Conservation (phyloP, 2,113 vertebrate species). For the Prionailurus viverrinus region DNA sequence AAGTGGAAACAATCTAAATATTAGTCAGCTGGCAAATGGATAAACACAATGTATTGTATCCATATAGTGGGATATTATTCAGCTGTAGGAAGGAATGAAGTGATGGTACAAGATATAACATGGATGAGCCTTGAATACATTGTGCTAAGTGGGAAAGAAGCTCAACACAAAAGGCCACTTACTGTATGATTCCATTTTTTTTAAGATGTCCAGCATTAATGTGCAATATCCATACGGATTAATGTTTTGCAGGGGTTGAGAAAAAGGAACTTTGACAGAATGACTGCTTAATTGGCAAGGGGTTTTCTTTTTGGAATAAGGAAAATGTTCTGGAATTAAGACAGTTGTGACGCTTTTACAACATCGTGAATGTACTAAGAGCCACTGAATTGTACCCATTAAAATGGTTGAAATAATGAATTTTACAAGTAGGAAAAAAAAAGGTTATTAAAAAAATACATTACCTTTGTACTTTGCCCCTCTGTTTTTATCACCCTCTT, state of each 20-base stretch:
- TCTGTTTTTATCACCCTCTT: background rate
- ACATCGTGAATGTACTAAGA: background rate
- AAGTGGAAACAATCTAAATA: background rate
- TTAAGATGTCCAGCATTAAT: background rate
- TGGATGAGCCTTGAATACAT: background rate
- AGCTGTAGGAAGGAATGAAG: background rate
- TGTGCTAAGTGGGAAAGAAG: background rate
- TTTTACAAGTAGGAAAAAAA: background rate
- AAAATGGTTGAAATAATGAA: background rate
- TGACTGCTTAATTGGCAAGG: background rate
- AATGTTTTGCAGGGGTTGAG: background rate
- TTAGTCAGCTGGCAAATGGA: background rate
- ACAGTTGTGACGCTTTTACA: background rate
- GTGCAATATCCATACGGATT: background rate
- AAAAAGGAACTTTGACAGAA: background rate
- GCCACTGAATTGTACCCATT: background rate
- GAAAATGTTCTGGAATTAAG: slow-evolving; percentile 4
- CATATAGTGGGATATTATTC: background rate
- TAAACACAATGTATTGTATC: background rate
- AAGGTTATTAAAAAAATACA: background rate
- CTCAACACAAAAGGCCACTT: background rate
- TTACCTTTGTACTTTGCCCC: background rate
- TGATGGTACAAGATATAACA: background rate
- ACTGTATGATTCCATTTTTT: background rate
- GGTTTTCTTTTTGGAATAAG: background rate